Percentiles rank a stretch among this genome's conserved stretches.
Evolutionary conservation across 1,140 invertebrate genomes (phyloP).

Genomic region (Drosophila kanapiae): DNA sequence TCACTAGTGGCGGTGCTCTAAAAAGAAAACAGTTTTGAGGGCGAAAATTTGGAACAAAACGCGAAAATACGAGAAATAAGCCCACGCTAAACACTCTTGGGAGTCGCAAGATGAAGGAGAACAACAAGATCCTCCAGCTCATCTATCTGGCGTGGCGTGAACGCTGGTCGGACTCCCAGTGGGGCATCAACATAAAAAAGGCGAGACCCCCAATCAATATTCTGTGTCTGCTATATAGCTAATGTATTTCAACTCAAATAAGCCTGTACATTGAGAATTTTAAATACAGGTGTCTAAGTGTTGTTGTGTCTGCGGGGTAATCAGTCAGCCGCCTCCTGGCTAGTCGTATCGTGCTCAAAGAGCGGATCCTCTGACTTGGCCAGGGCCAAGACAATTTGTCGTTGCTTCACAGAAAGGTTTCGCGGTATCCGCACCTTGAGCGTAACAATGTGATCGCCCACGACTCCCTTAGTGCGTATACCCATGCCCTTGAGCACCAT

Average conservation of each 20-base stretch:
- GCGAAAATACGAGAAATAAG: conserved; percentile 9
- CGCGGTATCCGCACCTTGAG: conserved; percentile 71
- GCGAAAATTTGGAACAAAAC: conserved; percentile 25
- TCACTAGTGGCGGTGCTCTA: conserved; percentile 29
- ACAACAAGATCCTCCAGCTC: conserved; percentile 75
- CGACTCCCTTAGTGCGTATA: conserved; percentile 48
- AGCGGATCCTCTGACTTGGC: conserved; percentile 72
- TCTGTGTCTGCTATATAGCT: conserved; percentile 2
- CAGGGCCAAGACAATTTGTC: conserved; percentile 73
- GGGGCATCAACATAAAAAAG: conserved; percentile 97
- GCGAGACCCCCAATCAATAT: conserved; percentile 84
- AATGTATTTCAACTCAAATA: conserved; percentile 22
- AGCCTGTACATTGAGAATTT: conserved; percentile 71
- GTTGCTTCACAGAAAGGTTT: conserved; percentile 73
- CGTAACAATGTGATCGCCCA: conserved; percentile 74
- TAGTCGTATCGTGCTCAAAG: conserved; percentile 42
- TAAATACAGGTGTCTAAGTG: not conserved
- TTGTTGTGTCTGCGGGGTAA: too few relatives aligned
- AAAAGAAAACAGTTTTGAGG: conserved; percentile 14
- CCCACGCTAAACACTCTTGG: not conserved
- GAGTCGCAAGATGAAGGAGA: conserved; percentile 64
- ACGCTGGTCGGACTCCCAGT: conserved; percentile 97
- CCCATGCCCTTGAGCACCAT: conserved; percentile 67
- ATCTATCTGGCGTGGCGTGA: conserved; percentile 93
- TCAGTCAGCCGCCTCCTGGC: conserved; percentile 8